Conservation (phyloP, 2,113 vertebrate genomes). For the Pygoscelis antarcticus region DNA sequence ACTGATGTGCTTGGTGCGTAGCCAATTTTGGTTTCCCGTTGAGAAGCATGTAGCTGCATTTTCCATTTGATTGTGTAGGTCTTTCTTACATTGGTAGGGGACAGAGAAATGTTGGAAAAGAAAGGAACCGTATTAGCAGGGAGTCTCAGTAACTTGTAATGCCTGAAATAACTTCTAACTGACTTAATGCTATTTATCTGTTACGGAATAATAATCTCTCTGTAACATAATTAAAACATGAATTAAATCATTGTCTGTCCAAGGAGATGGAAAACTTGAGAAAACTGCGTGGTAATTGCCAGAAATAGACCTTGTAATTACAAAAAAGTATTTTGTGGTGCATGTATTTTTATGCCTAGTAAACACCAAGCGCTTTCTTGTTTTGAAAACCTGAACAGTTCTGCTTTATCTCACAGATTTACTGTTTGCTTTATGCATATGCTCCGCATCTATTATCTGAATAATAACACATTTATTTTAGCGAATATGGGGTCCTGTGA, state of each 20-base stretch:
- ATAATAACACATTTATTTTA: background rate
- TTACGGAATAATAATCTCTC: background rate
- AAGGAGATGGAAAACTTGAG: background rate
- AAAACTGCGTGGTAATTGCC: background rate
- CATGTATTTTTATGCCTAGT: background rate
- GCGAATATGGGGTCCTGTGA: background rate
- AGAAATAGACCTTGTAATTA: background rate
- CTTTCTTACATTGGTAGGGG: background rate
- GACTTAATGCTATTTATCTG: conserved; percentile 31
- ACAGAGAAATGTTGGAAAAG: background rate
- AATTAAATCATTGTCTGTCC: conserved; percentile 13
- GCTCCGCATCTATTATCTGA: background rate
- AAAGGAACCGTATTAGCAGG: background rate
- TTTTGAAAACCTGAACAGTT: background rate
- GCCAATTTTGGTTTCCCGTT: background rate
- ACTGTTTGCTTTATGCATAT: background rate
- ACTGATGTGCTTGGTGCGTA: background rate
- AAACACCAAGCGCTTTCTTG: background rate
- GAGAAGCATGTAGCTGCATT: background rate
- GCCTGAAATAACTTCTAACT: conserved; percentile 16
- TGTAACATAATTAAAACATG: conserved; percentile 10
- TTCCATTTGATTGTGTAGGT: background rate
- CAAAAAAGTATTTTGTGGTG: background rate
- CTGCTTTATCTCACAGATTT: background rate
- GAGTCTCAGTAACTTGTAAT: background rate